A percentile compares a stretch with the other conserved stretches of the same genome.
These are phyloP conservation scores for Craterocephalus amniculus DNA, from an alignment of 2,797 vertebrate species.

Conservation along the genomic window DNA sequence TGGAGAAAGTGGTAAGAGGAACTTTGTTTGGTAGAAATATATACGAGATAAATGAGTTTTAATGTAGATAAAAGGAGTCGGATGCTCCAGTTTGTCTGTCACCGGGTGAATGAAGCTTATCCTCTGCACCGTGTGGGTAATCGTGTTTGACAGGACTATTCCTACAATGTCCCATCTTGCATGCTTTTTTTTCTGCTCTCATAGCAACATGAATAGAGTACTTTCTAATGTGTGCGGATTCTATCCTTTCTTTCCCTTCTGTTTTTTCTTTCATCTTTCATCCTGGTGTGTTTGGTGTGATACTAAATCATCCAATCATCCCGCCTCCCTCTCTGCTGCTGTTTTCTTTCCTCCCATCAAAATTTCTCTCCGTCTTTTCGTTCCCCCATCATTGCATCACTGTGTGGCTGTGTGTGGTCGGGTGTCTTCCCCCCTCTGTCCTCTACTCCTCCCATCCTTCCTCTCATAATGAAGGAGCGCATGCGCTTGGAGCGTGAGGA, in stretches of 20 bases:
- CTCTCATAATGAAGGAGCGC: slow-evolving; percentile 87
- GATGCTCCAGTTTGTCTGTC: slow-evolving; percentile 35
- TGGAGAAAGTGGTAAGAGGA: slow-evolving; percentile 93
- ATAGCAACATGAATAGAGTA: slow-evolving; percentile 65
- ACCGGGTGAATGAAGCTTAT: slow-evolving; percentile 68
- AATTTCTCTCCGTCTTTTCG: slow-evolving; percentile 37
- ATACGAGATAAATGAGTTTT: not conserved
- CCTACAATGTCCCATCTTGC: slow-evolving; percentile 69
- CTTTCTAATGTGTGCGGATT: slow-evolving; percentile 83
- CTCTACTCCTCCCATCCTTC: slow-evolving; percentile 58
- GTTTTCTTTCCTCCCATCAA: slow-evolving; percentile 20
- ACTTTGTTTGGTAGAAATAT: slow-evolving; percentile 7
- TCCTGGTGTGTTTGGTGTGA: slow-evolving; percentile 73
- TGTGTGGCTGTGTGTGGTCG: slow-evolving; percentile 70
- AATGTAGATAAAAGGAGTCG: slow-evolving; percentile 6
- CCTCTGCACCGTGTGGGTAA: slow-evolving; percentile 47
- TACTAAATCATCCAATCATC: slow-evolving; percentile 55
- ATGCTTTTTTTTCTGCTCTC: slow-evolving; percentile 76
- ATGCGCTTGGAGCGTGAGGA: slow-evolving; percentile 91
- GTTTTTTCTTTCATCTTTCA: slow-evolving; percentile 38
- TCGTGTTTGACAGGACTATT: slow-evolving; percentile 59
- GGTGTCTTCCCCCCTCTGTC: slow-evolving; percentile 57
- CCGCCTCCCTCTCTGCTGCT: slow-evolving; percentile 43
- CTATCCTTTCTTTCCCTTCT: slow-evolving; percentile 75
- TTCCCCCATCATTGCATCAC: slow-evolving; percentile 57